A percentile compares a stretch with the other conserved stretches of the same genome.
Evolutionary conservation across 2,888 invertebrate genomes (phyloP).

Genomic region (Leucophora obtusa): DNA sequence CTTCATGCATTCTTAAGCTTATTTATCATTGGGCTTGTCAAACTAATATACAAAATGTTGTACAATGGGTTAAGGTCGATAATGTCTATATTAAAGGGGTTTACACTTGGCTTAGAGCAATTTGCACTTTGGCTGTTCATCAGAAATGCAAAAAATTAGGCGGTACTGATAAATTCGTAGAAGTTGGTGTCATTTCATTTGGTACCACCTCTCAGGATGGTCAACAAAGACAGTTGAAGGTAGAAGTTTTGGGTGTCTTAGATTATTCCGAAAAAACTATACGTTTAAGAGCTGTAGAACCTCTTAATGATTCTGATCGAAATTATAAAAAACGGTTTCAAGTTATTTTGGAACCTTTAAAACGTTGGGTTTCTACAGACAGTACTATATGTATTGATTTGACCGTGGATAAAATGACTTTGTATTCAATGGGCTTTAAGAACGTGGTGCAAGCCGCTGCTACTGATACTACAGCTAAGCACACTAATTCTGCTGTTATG

Average conservation of each 20-base stretch:
- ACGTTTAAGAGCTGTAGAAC: slow-evolving; percentile 90
- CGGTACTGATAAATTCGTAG: slow-evolving; percentile 85
- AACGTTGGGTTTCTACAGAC: slow-evolving; percentile 88
- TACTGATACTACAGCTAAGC: slow-evolving; percentile 79
- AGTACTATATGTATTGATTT: slow-evolving; percentile 89
- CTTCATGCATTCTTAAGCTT: slow-evolving; percentile 88
- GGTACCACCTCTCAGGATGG: slow-evolving; percentile 91
- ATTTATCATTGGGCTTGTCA: slow-evolving; percentile 96
- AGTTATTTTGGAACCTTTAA: slow-evolving; percentile 89
- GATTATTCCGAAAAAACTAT: slow-evolving; percentile 87
- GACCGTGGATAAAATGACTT: slow-evolving; percentile 89
- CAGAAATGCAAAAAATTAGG: slow-evolving; percentile 87
- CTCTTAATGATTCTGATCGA: slow-evolving; percentile 87
- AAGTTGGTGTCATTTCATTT: slow-evolving; percentile 91
- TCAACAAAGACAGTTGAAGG: slow-evolving; percentile 88
- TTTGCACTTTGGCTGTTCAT: slow-evolving; percentile 89
- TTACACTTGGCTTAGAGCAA: slow-evolving; percentile 86
- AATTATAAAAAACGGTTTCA: slow-evolving; percentile 89
- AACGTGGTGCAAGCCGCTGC: slow-evolving; percentile 84
- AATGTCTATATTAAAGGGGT: slow-evolving; percentile 84
- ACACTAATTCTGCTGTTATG: slow-evolving; percentile 89
- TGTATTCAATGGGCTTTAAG: slow-evolving; percentile 88
- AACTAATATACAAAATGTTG: slow-evolving; percentile 91
- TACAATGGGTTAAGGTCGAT: slow-evolving; percentile 91
- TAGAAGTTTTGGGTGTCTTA: slow-evolving; percentile 91